Evolutionary conservation across 2,797 vertebrate species (phyloP).

Genomic region (Saguinus oedipus): DNA sequence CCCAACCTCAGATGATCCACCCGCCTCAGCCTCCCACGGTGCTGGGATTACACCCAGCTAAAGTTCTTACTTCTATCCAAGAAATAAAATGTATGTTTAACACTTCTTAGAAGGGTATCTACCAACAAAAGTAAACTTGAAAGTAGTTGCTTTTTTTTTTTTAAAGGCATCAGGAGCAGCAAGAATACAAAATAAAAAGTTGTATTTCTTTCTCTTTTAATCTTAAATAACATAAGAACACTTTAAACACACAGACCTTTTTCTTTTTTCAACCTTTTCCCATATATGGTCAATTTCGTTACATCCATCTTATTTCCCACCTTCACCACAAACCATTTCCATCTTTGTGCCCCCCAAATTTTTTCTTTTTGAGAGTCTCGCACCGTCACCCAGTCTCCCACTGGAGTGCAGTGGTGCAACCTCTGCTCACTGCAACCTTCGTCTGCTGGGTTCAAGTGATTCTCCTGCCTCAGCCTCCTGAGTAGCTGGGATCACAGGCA

Average conservation of each 20-base stretch:
- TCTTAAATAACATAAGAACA: not conserved
- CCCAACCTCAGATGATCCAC: no score
- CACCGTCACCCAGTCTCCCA: no score
- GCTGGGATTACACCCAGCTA: not conserved
- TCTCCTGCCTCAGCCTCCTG: no score
- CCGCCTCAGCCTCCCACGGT: no score
- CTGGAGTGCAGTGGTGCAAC: no score
- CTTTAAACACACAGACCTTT: not conserved
- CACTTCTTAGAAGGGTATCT: not conserved
- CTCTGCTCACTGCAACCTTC: no score
- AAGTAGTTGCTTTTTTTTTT: not conserved
- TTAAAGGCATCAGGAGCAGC: not conserved
- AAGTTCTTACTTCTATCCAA: conserved; percentile 34
- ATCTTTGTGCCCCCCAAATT: not conserved
- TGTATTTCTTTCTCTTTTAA: not conserved
- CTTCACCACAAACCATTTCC: conserved; percentile 16
- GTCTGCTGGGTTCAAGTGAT: no score
- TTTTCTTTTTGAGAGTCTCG: no score
- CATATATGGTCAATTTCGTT: not conserved
- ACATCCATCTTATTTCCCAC: conserved; percentile 29
- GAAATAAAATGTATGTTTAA: conserved; percentile 37
- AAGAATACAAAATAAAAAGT: not conserved
- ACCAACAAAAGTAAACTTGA: not conserved
- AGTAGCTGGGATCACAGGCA: no score
- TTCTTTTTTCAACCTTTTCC: conserved; percentile 6